phyloP scores from a whole-genome alignment of 1,140 invertebrate genomes.

The Dolichoris vasculosae region DNA sequence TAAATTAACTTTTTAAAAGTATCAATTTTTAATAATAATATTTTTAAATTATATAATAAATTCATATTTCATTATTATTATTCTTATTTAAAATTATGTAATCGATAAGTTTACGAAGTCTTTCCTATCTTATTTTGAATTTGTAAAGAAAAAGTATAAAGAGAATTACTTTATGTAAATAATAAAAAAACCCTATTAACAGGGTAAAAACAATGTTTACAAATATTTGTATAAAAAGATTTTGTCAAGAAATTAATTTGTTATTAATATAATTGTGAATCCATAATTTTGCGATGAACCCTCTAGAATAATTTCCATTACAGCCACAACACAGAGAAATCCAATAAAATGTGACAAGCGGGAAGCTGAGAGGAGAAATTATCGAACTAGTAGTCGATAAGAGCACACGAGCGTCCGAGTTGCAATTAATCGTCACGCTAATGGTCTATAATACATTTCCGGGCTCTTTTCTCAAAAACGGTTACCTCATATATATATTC shows the following conservation, averaged over 20 bases:
- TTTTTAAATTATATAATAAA: no score
- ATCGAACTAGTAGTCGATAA: slow-evolving; percentile 11
- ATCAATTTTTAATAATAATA: no score
- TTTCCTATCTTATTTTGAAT: no score
- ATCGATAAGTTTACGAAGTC: no score
- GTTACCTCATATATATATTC: neutral
- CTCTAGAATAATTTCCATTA: neutral
- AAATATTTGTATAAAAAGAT: neutral
- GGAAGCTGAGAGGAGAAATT: neutral
- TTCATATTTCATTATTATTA: no score
- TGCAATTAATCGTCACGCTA: slow-evolving; percentile 39
- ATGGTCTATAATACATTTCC: slow-evolving; percentile 41
- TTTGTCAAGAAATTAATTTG: neutral
- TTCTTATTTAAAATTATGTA: no score
- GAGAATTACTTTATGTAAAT: neutral
- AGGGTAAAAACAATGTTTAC: neutral
- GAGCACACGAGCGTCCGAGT: slow-evolving; percentile 6
- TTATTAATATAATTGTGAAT: neutral
- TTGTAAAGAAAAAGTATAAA: no score
- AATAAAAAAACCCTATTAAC: neutral
- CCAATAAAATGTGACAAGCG: slow-evolving; percentile 9
- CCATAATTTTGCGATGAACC: neutral
- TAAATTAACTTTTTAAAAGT: neutral
- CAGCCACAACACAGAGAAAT: neutral
- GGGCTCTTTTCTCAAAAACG: slow-evolving; percentile 25